phyloP scores from a whole-genome alignment of 2,113 vertebrate species.

The Laterallus jamaicensis region DNA sequence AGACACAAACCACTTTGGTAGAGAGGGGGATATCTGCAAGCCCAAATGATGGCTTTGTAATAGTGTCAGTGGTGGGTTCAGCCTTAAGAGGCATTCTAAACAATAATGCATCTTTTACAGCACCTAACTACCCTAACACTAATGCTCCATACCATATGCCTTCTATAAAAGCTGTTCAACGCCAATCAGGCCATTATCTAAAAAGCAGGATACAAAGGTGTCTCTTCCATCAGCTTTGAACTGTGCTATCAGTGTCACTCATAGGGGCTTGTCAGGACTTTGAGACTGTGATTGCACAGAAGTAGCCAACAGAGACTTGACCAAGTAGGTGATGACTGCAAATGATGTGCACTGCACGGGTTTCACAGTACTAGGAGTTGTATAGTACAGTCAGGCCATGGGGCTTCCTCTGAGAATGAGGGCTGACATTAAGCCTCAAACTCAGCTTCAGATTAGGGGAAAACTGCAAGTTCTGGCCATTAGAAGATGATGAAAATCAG shows the following conservation, averaged over 20 bases:
- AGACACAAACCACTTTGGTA: neutral
- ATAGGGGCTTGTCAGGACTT: neutral
- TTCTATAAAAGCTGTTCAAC: neutral
- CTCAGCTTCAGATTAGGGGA: neutral
- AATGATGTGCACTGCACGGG: accelerated
- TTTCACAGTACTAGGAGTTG: neutral
- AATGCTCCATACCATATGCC: neutral
- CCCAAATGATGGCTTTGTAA: neutral
- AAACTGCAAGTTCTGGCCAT: neutral
- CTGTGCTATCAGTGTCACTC: neutral
- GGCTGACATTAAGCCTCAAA: neutral
- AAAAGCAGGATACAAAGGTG: neutral
- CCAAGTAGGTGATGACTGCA: neutral
- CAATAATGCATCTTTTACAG: neutral
- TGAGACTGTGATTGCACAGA: neutral
- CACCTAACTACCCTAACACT: neutral
- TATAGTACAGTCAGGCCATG: neutral
- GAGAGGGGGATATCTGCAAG: neutral
- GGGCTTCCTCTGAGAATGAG: neutral
- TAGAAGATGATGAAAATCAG: neutral
- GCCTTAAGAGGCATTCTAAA: neutral
- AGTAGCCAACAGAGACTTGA: neutral
- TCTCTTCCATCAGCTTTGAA: neutral
- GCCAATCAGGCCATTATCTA: neutral
- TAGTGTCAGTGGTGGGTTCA: neutral